Evolutionary conservation across 2,797 vertebrate species (phyloP), one percentile per base, ranked within the genome.

Genomic region (Poecilia gillii): DNA sequence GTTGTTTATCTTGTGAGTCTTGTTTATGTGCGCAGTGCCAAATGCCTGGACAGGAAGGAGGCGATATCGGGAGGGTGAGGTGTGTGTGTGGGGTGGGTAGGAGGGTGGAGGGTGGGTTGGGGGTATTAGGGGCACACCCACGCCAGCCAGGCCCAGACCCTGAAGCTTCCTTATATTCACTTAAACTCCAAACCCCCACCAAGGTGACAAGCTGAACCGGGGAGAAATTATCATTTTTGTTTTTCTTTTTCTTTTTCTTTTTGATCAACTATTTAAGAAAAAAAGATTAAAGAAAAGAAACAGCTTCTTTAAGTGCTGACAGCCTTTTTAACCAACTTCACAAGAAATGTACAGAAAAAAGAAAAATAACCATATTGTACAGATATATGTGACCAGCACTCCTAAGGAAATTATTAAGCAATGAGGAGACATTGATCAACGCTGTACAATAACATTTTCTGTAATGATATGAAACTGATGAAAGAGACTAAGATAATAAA

Each of bases 391-490:
- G 98, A 96, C 98, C 98, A 99, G 98, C 98, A 99, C 97, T 99
- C 97, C 95, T 96, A 96, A 97, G 96, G 96, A 98, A 98, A 97
- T 97, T 96, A 98, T 96, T 95, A 96, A 98, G 96, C 97, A 97
- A 98, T 97, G 97, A 96, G 97, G 97, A 98, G 97, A 97, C 96
- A 97, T 98, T 98, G 96, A 98, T 98, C 96, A 97, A 98, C 95
- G 97, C 98, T 99, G 98, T 99, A 99, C 97, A 97, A 99, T 99
- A 99, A 98, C 97, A 97, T 99, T 99, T 99, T 99, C 98, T 99
- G 98, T 99, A 98, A 99, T 97, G 97, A 99, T 98, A 99, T 97
- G 96, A 99, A 98, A 97, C 97, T 97, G 97, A 98, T 96, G 97
- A 98, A 96, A 98, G 98, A 98, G 97, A 98, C 97, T 93, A 95